Evolutionary conservation across 1,140 invertebrate species (phyloP).

Genomic region (Zeugodacus cucurbitae): DNA sequence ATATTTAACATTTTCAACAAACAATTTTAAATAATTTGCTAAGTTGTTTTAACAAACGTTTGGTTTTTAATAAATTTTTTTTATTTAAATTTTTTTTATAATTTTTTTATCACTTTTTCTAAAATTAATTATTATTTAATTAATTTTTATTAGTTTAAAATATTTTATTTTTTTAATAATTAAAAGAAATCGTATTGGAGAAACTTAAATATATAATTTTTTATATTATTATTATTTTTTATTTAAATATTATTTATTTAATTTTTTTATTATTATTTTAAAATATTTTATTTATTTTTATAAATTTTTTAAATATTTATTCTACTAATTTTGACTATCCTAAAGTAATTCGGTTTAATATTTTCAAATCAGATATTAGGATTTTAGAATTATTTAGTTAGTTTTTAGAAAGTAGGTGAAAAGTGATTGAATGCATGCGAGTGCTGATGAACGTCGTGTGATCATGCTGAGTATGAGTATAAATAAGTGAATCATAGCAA

Average conservation of each 20-base stretch:
- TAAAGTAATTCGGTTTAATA: not conserved
- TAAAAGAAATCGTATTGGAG: too few relatives aligned
- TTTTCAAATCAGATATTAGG: not conserved
- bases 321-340: not conserved
- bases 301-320: not conserved
- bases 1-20: not conserved
- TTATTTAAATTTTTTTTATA: not conserved
- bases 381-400: not conserved
- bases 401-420: not conserved
- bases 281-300: not conserved
- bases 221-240: too few relatives aligned
- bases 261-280: too few relatives aligned
- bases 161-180: not conserved
- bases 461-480: not conserved
- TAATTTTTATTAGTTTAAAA: not conserved
- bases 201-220: too few relatives aligned
- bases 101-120: not conserved
- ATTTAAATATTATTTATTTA: too few relatives aligned
- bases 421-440: not conserved
- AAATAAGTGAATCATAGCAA: conserved; percentile 13
- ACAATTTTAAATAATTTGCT: not conserved
- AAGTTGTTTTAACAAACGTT: not conserved
- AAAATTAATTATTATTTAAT: not conserved
- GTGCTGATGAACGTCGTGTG: not conserved
- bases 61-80: not conserved